Evolutionary conservation across 2,888 invertebrate genomes (phyloP), one percentile per base, ranked within the genome.

Genomic region (Papilio demoleus): DNA sequence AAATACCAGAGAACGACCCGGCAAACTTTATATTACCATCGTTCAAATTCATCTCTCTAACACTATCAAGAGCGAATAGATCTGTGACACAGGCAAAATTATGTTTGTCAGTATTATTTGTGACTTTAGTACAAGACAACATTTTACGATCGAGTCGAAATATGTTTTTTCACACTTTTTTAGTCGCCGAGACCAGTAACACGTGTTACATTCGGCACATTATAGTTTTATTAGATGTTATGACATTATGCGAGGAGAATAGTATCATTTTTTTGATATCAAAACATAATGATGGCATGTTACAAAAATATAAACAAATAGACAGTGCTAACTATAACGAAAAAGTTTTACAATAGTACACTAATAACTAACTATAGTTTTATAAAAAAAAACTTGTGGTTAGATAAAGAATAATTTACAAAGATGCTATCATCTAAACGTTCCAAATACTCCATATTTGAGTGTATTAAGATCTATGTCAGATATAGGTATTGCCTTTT

Each of bases 151-250:
- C 75, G 69, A 67, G 86, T 77, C 87, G 85, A 82, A 53, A 84
- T 87, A 83, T 80, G 82, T 86, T 88, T 89, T 87, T 87, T 88
- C 88, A 84, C 86, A 76, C 87, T 86, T 72, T 76, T 88, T 86
- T 79, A 19, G 38, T n/a, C n/a, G 64, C 45, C 82, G 83, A 83
- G 76, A 80, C 73, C 74, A 79, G 75, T 76, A 83, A 82, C 86
- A 84, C 80, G 82, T 86, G 87, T 82, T 81, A 76, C 80, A 81
- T 80, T 79, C 76, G 77, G 79, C 68, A 53, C 76, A 73, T 68
- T 74, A 64, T 62, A 74, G 78, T 81, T 87, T 87, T 86, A 83
- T 83, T 81, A 75, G 81, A 70, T 83, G 86, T 88, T 89, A 89
- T 90, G 89, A 88, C 86, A 90, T 82, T 84, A 86, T 81, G 74